Evolutionary conservation across 1,140 invertebrate species (phyloP), one percentile per base, ranked within the genome.

Genomic region (Drosophila cardini): DNA sequence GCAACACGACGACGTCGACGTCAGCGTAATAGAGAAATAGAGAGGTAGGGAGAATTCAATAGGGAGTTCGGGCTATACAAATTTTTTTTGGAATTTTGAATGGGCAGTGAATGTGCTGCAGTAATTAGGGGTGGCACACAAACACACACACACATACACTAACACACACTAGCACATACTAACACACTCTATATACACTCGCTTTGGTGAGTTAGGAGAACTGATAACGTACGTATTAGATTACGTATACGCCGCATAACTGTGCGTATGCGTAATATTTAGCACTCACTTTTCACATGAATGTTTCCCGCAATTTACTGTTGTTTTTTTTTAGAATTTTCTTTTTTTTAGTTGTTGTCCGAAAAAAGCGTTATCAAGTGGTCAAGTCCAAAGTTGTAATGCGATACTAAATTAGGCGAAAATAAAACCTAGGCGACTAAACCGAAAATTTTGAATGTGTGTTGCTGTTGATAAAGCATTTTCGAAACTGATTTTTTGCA

Each of bases 401-500:
- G 36, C 34, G 43, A 52, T 69, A 78, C 82, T 55, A 86, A 87
- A 83, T 72, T 67, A 84, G 77, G 52, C 38, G 61, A 77, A 82
- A 87, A 89, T 60, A 80, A 87, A 84, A 89, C 62, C 84, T 89
- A 89, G 84, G 84, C 84, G 84, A 89, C 84, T 89, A 89, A 89
- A 89, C 85, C 85, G 84, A 89, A 89, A 89, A 80, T 89, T 89
- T 89, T 74, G 77, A 89, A 89, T 89, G 77, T 83, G 84, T 89
- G 84, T 84, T 89, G 84, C 84, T 89, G 84, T 89, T 89, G 84
- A 89, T 80, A 89, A 89, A 89, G 84, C 84, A 89, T 89, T 84
- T 89, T 89, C 84, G 84, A 89, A 89, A 89, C 84, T 89, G 84
- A 89, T 89, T 89, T 26, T 76, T 84, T 72, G 72, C 62, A 48